Evolutionary conservation across 1,140 invertebrate genomes (phyloP).

Genomic region (Manduca sexta): DNA sequence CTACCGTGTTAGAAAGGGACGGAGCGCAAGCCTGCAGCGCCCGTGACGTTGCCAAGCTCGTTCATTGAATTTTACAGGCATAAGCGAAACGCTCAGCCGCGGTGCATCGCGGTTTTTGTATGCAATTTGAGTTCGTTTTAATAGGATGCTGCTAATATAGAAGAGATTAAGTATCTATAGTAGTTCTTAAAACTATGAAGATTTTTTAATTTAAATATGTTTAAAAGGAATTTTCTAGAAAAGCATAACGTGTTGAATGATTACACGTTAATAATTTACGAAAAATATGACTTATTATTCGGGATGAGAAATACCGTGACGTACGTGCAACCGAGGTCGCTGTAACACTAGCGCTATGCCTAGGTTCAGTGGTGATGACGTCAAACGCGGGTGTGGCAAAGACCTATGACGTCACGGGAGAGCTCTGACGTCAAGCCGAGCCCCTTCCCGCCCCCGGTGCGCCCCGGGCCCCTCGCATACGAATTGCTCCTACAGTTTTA

Average conservation of each 20-base stretch:
- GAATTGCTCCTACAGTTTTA: conserved; percentile 50
- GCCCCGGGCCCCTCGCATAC: conserved; percentile 27
- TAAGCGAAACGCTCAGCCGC: conserved; percentile 32
- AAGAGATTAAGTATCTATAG: too few relatives aligned
- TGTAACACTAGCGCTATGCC: background rate
- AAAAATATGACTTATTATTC: background rate
- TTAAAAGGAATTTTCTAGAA: too few relatives aligned
- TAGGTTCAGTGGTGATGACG: conserved; percentile 42
- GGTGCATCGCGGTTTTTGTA: conserved; percentile 29
- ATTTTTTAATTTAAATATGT: background rate
- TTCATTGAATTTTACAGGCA: conserved; percentile 67
- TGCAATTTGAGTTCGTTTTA: background rate
- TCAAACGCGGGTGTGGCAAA: conserved; percentile 66
- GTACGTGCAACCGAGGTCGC: too few relatives aligned
- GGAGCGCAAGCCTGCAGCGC: conserved; percentile 37
- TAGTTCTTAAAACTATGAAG: too few relatives aligned
- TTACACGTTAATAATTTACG: background rate
- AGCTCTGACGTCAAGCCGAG: conserved; percentile 62
- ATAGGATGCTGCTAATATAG: background rate
- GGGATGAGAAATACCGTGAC: too few relatives aligned
- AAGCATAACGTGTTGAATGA: background rate
- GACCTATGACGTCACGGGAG: conserved; percentile 63
- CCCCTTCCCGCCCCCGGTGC: conserved; percentile 21
- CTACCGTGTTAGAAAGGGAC: conserved; percentile 27
- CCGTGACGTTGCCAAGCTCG: conserved; percentile 54